phyloP scores from a whole-genome alignment of 2,797 vertebrate species.

The Acanthurus tractus region DNA sequence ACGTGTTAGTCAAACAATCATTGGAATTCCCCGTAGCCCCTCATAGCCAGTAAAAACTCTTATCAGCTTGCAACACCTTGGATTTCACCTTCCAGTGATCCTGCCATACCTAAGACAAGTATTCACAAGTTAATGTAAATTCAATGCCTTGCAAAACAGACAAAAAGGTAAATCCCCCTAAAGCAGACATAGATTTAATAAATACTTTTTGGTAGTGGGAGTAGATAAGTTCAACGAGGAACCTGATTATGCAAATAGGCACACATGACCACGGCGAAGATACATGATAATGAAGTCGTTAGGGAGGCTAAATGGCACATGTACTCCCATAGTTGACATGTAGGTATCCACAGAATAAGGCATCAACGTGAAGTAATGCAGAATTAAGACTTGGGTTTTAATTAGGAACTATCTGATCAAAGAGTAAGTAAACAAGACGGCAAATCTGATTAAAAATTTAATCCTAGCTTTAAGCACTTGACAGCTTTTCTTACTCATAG shows the following conservation, averaged over 20 bases:
- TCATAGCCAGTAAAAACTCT: constrained; percentile 25
- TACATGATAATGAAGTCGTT: constrained; percentile 5
- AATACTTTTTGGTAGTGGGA: neutral
- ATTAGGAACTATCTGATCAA: neutral
- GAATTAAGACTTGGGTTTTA: neutral
- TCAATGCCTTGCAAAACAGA: constrained; percentile 38
- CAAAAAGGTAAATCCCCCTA: neutral
- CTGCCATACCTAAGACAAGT: neutral
- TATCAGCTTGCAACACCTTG: constrained; percentile 50
- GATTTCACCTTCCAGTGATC: constrained; percentile 15
- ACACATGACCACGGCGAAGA: neutral
- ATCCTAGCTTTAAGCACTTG: neutral
- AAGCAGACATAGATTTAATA: constrained; percentile 3
- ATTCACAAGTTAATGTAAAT: constrained; percentile 40
- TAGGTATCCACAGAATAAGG: neutral
- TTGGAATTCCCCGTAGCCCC: constrained; percentile 39
- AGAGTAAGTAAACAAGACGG: neutral
- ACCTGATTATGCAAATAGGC: constrained; percentile 7
- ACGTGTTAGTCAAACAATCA: constrained; percentile 51
- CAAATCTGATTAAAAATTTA: neutral
- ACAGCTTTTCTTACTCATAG: neutral
- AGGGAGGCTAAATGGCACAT: neutral
- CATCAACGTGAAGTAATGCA: neutral
- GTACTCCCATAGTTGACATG: neutral
- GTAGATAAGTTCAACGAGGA: neutral